Percentiles rank a stretch among this genome's conserved stretches.
phyloP scores from a whole-genome alignment of 1,140 invertebrate genomes.

The Ephestia elutella region DNA sequence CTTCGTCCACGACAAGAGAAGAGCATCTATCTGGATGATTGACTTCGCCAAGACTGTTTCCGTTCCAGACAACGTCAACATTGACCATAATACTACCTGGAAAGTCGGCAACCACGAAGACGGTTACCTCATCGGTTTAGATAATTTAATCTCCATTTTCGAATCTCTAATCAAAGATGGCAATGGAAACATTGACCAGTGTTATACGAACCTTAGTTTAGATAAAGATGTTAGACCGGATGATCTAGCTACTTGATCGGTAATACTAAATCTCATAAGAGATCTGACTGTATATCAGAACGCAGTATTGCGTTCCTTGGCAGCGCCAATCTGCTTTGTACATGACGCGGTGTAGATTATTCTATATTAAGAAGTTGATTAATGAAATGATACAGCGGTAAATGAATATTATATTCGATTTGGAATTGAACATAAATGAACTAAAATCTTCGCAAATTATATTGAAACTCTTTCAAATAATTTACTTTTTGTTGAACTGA shows the following conservation, averaged over 20 bases:
- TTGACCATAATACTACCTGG: slow-evolving; percentile 91
- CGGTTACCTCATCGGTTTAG: slow-evolving; percentile 95
- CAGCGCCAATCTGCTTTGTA: slow-evolving; percentile 29
- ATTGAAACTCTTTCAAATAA: no score
- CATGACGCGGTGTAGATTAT: slow-evolving; percentile 17
- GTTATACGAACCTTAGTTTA: slow-evolving; percentile 49
- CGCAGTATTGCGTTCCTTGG: slow-evolving; percentile 23
- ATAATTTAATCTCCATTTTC: slow-evolving; percentile 94
- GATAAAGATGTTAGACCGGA: slow-evolving; percentile 59
- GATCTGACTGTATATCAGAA: slow-evolving; percentile 24
- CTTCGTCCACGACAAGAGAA: slow-evolving; percentile 93
- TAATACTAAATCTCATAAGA: slow-evolving; percentile 22
- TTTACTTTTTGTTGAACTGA: no score
- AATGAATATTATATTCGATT: background rate
- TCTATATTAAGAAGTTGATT: slow-evolving; percentile 16
- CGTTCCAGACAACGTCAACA: slow-evolving; percentile 82
- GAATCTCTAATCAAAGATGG: slow-evolving; percentile 74
- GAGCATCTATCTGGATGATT: slow-evolving; percentile 96
- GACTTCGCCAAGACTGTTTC: slow-evolving; percentile 97
- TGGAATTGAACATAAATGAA: background rate
- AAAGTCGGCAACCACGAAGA: slow-evolving; percentile 98
- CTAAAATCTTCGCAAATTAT: background rate
- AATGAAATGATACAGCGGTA: background rate
- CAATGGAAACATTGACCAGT: slow-evolving; percentile 56
- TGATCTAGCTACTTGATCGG: slow-evolving; percentile 60